These are phyloP conservation scores for Anguilla marmorata DNA, from an alignment of 2,797 vertebrate genomes.

Conservation along the genomic window DNA sequence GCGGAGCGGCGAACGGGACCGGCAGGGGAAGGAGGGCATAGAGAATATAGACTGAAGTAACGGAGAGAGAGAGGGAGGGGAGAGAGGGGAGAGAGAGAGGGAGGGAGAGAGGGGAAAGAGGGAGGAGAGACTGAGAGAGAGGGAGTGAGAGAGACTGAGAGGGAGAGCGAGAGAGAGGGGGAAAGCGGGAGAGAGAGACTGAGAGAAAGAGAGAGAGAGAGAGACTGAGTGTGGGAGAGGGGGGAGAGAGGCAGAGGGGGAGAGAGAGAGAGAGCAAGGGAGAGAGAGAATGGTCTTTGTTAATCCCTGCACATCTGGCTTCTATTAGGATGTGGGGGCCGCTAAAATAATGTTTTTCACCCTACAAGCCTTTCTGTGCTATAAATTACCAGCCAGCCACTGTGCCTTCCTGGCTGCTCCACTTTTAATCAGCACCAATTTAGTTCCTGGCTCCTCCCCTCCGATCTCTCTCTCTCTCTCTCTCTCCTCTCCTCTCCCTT, in stretches of 20 bases:
- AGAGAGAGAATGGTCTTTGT: conserved; percentile 69
- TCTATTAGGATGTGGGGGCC: conserved; percentile 78
- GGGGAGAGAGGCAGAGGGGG: conserved; percentile 40
- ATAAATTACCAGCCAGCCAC: conserved; percentile 81
- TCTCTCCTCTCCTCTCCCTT: conserved; percentile 34
- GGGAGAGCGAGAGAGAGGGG: conserved; percentile 40
- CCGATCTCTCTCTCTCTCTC: conserved; percentile 21
- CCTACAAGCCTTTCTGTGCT: conserved; percentile 79
- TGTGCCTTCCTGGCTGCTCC: conserved; percentile 69
- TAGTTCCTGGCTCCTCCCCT: conserved; percentile 50
- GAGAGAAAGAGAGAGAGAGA: not conserved
- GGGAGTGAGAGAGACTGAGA: conserved; percentile 24
- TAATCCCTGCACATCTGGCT: conserved; percentile 80
- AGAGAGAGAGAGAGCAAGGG: conserved; percentile 44
- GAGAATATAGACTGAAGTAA: not conserved
- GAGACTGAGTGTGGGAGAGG: conserved; percentile 38
- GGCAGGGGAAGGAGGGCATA: conserved; percentile 16
- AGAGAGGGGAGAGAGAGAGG: conserved; percentile 42
- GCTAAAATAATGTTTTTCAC: conserved; percentile 86
- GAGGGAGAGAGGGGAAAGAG: conserved; percentile 37
- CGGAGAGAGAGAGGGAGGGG: not conserved
- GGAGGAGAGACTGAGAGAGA: conserved; percentile 53
- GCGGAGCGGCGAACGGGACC: not conserved
- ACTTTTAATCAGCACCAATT: conserved; percentile 61
- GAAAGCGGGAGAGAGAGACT: conserved; percentile 14